These are phyloP conservation scores for Camponotus floridanus DNA, from an alignment of 1,140 invertebrate species.

Conservation along the genomic window DNA sequence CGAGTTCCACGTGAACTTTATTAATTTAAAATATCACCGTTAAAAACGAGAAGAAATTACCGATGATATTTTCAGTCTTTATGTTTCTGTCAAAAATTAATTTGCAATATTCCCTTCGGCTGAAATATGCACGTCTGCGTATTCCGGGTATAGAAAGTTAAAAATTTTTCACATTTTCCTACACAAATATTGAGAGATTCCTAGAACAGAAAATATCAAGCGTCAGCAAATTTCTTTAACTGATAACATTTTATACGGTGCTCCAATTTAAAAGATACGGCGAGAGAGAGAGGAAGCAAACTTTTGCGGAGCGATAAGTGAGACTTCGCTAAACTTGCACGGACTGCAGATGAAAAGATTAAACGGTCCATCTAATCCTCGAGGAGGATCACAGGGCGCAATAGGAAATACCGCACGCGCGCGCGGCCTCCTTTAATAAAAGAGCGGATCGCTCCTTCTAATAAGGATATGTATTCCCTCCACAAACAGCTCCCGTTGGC, in stretches of 20 bases:
- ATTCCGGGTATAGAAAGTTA: neutral
- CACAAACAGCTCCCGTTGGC: conserved; percentile 34
- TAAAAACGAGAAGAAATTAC: neutral
- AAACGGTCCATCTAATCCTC: conserved; percentile 48
- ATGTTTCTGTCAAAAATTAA: neutral
- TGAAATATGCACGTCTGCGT: neutral
- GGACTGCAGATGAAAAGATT: conserved; percentile 53
- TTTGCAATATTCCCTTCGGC: neutral
- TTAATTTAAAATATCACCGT: neutral
- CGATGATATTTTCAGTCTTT: neutral
- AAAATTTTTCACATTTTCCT: neutral
- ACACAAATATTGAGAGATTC: neutral
- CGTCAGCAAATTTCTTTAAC: neutral
- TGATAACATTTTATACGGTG: neutral
- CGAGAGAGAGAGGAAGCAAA: conserved; percentile 6
- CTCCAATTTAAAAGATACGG: neutral
- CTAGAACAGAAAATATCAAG: neutral
- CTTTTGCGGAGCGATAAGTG: neutral
- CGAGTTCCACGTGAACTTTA: neutral
- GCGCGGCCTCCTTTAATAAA: conserved; percentile 20
- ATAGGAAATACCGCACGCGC: neutral
- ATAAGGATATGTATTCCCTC: conserved; percentile 35
- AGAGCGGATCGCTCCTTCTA: conserved; percentile 47
- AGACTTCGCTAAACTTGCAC: conserved; percentile 17
- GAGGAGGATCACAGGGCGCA: conserved; percentile 47